A percentile compares a stretch with the other conserved stretches of the same genome.
Conservation (phyloP, 2,113 vertebrate genomes). For the Spermophilus dauricus region DNA sequence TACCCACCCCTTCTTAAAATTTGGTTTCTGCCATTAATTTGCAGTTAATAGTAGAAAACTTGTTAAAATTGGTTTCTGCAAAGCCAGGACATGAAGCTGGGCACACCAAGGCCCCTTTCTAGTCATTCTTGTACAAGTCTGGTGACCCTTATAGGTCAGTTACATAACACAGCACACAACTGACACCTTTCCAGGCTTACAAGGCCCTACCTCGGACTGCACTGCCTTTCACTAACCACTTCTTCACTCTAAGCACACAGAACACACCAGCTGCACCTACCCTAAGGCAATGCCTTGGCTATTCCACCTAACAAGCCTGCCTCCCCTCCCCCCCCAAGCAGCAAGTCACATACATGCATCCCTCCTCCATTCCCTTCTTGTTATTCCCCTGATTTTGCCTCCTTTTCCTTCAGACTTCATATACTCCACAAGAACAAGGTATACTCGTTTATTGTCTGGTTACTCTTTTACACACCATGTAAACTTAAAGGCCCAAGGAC, state of each 20-base stretch:
- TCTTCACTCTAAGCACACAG: not conserved
- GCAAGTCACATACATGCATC: fast-evolving
- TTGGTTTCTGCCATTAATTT: not conserved
- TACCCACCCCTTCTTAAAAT: not conserved
- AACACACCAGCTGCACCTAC: no score
- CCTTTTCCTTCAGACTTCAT: not conserved
- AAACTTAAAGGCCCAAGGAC: not conserved
- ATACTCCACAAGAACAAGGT: not conserved
- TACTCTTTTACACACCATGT: not conserved
- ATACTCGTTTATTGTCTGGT: not conserved
- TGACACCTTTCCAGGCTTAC: not conserved
- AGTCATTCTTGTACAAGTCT: not conserved
- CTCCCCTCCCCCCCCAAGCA: no score
- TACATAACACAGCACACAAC: no score
- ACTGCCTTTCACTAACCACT: not conserved
- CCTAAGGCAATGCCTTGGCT: not conserved
- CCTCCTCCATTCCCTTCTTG: not conserved
- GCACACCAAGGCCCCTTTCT: not conserved
- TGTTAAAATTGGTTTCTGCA: not conserved
- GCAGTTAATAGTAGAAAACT: not conserved
- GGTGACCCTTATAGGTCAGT: no score
- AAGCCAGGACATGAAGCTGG: not conserved
- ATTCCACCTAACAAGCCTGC: not conserved
- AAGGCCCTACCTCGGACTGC: not conserved
- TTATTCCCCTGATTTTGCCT: not conserved